These are phyloP conservation scores for Hypanus sabinus DNA, from an alignment of 2,113 vertebrate species.

Conservation along the genomic window DNA sequence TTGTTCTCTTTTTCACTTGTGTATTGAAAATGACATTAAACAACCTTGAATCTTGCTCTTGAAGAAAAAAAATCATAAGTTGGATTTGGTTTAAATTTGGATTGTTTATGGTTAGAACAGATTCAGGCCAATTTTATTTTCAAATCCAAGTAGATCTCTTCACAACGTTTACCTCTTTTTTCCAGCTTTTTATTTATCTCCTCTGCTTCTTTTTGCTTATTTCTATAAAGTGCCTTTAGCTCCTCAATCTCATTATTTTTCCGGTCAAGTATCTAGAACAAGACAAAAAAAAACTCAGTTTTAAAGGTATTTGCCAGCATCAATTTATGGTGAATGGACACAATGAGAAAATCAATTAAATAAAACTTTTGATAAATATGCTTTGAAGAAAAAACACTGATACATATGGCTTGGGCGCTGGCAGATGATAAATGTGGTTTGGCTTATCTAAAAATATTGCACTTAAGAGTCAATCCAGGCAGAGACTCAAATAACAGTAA, in stretches of 20 bases:
- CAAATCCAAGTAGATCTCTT: background rate
- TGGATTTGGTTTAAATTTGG: no score
- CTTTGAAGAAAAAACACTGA: background rate
- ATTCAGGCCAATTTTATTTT: no score
- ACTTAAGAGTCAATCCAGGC: background rate
- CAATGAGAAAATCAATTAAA: background rate
- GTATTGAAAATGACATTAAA: no score
- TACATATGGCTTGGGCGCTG: background rate
- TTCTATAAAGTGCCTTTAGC: conserved; percentile 67
- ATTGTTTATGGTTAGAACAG: no score
- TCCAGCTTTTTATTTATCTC: conserved; percentile 75
- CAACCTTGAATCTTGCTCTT: no score
- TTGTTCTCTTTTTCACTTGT: no score
- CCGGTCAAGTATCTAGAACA: conserved; percentile 77
- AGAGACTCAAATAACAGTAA: background rate
- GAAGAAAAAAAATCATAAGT: no score
- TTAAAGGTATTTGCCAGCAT: background rate
- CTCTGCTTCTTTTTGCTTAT: conserved; percentile 75
- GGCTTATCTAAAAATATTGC: background rate
- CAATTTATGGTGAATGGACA: background rate
- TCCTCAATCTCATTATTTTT: conserved; percentile 87
- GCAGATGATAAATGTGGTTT: no score
- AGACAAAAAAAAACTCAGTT: background rate
- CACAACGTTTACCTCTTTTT: conserved; percentile 74
- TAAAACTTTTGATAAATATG: background rate